Percentiles rank a stretch among this genome's conserved stretches.
phyloP scores from a whole-genome alignment of 2,797 vertebrate species.

The Pteronotus mesoamericanus region DNA sequence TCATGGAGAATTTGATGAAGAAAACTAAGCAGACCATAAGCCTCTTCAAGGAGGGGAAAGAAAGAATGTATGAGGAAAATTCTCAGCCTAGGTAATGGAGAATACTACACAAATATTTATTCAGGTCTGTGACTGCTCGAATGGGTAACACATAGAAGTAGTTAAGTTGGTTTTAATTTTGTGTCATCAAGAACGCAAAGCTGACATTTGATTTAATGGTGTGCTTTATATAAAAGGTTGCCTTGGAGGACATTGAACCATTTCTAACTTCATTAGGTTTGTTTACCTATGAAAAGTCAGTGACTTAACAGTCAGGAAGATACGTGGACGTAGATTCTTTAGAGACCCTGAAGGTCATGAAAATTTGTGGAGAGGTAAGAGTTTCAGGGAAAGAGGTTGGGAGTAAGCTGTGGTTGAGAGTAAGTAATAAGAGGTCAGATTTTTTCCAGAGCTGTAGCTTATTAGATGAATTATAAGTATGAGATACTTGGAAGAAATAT shows the following conservation, averaged over 20 bases:
- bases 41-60: constrained; percentile 98
- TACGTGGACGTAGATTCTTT: background rate
- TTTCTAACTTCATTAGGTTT: background rate
- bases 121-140: constrained; percentile 25
- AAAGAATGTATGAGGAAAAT: constrained; percentile 99
- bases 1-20: constrained; percentile 98
- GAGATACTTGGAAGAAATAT: background rate
- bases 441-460: background rate
- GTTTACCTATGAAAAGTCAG: constrained; percentile 15
- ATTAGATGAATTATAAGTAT: background rate
- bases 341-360: background rate
- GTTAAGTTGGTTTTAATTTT: constrained; percentile 50
- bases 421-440: background rate
- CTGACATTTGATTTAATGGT: constrained; percentile 36
- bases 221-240: constrained; percentile 13
- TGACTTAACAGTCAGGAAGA: background rate
- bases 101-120: constrained; percentile 25
- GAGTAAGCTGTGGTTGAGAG: background rate
- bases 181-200: constrained; percentile 4
- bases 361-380: background rate
- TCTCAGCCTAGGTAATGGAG: constrained; percentile 93
- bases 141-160: constrained; percentile 15
- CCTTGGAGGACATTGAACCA: background rate
- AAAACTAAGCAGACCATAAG: constrained; percentile 99
- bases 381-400: constrained; percentile 1